Base-by-base conservation (phyloP, 1,140 invertebrate species). In the Choristoneura fumiferana region DNA sequence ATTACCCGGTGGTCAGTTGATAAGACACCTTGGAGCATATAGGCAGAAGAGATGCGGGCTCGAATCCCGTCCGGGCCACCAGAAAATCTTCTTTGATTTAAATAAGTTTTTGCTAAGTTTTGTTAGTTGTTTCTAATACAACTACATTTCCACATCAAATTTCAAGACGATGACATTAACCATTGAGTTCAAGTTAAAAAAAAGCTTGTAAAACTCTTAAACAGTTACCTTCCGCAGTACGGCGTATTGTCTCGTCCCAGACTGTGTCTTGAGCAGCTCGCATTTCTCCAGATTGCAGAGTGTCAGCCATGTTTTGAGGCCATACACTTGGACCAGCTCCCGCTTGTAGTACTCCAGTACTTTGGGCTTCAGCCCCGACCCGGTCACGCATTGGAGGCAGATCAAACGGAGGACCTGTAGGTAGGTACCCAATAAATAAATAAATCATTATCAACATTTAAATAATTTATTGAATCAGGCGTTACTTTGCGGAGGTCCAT, bases 301-400 rank as follows among this genome's bases (percentile, higher is more conserved):
- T 0, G 94, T 95, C 1, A 98, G 90, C 58, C 98, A 90, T 66
- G 97, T 93, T 69, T 97, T 92, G 73, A 96, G 94, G 0, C 98
- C 98, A 81, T 99, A 99, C 8, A 96, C 96, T 78, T 98, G 95
- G 13, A 96, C 92, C 45, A 99, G 93, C 90, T 99, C 97, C 62
- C 95, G 90, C 83, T 98, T 98, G 84, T 99, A 99, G 81, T 95
- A 94, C 71, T 98, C 97, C 14, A 98, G 78, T 2, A 96, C 90
- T 89, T 98, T 98, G 14, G 92, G 94, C 79, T 98, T 98, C 0
- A 99, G 90, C 0, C 98, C 98, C 60, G 95, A 96, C 57, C 96
- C 96, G 8, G 95, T 95, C 10, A 94, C 90, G 64, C 95, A 97
- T 87, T 98, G 97, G 55, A 98, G 92, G 78, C 96, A 97, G 49